Percentiles rank a stretch among this genome's conserved stretches.
Evolutionary conservation across 2,888 invertebrate genomes (phyloP).

Genomic region (Incurvaria masculella): DNA sequence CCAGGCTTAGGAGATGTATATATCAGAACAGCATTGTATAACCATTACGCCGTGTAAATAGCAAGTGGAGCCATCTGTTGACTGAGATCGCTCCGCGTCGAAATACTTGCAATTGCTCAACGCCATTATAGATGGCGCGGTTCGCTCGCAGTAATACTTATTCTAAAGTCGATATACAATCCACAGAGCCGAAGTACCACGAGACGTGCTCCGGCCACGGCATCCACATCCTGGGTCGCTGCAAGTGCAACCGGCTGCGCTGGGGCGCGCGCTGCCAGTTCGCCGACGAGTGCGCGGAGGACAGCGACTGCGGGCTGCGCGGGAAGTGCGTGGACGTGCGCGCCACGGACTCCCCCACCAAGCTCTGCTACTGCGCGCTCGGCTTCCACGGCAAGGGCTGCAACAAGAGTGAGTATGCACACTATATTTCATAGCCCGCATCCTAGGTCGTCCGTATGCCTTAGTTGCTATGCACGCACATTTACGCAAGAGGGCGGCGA

Average conservation of each 20-base stretch:
- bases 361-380: constrained; percentile 85
- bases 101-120: no score
- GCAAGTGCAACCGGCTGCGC: constrained; percentile 78
- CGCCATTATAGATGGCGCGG: no score
- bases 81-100: no score
- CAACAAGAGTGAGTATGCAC: constrained; percentile 64
- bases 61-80: no score
- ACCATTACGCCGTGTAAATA: no score
- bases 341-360: constrained; percentile 76
- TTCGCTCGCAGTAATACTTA: no score
- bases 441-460: neutral
- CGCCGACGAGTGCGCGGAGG: constrained; percentile 80
- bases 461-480: neutral
- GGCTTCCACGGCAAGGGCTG: constrained; percentile 89
- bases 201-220: constrained; percentile 87
- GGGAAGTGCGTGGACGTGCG: constrained; percentile 83
- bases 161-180: no score
- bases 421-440: neutral
- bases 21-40: no score
- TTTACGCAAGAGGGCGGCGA: neutral
- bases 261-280: constrained; percentile 85
- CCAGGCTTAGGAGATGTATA: no score
- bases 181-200: constrained; percentile 53
- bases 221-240: constrained; percentile 70
- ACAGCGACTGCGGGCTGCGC: constrained; percentile 81